A percentile compares a stretch with the other conserved stretches of the same genome.
Evolutionary conservation across 2,113 vertebrate genomes (phyloP).

Genomic region (Physeter macrocephalus): DNA sequence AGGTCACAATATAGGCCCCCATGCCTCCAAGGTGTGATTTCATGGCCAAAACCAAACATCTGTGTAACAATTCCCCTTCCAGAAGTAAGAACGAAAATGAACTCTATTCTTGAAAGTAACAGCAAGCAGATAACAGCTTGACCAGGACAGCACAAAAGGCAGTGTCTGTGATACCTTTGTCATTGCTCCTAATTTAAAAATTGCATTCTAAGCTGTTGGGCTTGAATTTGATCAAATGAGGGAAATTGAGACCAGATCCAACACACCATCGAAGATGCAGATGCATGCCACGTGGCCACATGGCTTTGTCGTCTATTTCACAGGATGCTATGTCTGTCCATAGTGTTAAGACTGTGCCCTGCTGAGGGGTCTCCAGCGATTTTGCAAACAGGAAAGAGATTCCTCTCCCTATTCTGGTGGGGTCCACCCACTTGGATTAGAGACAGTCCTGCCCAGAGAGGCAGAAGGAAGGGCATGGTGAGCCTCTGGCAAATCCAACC

Average conservation of each 20-base stretch:
- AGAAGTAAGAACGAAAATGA: not conserved
- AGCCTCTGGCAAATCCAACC: not conserved
- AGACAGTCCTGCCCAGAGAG: not conserved
- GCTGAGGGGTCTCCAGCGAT: not conserved
- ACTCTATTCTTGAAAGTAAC: not conserved
- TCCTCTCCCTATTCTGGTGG: not conserved
- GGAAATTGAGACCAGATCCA: not conserved
- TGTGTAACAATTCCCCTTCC: not conserved
- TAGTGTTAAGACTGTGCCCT: not conserved
- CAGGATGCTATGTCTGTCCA: not conserved
- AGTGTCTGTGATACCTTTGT: not conserved
- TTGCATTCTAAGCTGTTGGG: not conserved
- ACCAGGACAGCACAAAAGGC: not conserved
- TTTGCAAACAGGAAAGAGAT: not conserved
- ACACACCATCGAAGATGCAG: not conserved
- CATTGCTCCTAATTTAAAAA: not conserved
- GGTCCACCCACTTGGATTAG: not conserved
- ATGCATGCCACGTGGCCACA: accelerated
- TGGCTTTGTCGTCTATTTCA: not conserved
- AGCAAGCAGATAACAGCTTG: not conserved
- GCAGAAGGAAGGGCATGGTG: not conserved
- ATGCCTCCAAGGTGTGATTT: not conserved
- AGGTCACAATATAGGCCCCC: too few relatives aligned
- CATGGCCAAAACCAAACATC: not conserved
- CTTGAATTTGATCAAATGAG: not conserved